Conservation (phyloP, 2,888 invertebrate species). For the Papilio protenor region DNA sequence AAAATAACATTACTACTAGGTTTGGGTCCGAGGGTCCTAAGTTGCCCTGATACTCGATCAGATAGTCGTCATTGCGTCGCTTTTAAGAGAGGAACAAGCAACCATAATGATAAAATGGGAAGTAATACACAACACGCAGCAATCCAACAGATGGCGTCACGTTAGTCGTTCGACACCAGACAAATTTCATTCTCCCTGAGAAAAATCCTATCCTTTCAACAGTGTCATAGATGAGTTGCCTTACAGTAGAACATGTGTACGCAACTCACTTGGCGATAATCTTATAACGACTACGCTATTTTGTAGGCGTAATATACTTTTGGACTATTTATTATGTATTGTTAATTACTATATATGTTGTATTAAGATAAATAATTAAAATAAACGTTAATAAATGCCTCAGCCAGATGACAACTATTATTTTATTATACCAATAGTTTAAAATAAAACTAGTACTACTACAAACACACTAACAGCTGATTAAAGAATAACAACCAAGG, state of each 20-base stretch:
- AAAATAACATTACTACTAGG: slow-evolving; percentile 30
- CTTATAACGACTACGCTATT: slow-evolving; percentile 84
- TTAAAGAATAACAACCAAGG: neutral
- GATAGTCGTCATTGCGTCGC: slow-evolving; percentile 47
- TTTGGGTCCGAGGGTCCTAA: slow-evolving; percentile 18
- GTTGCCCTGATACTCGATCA: slow-evolving; percentile 38
- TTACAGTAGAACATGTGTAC: slow-evolving; percentile 69
- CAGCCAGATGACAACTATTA: slow-evolving; percentile 77
- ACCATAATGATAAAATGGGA: slow-evolving; percentile 46
- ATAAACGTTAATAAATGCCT: slow-evolving; percentile 86
- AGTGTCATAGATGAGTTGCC: slow-evolving; percentile 76
- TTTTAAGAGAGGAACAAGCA: slow-evolving; percentile 59
- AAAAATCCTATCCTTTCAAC: slow-evolving; percentile 71
- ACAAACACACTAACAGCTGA: neutral
- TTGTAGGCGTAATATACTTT: slow-evolving; percentile 85
- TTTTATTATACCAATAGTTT: slow-evolving; percentile 56
- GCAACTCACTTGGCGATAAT: slow-evolving; percentile 83
- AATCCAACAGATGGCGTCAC: neutral
- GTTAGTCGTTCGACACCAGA: slow-evolving; percentile 42
- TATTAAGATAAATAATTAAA: slow-evolving; percentile 83
- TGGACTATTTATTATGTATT: slow-evolving; percentile 85
- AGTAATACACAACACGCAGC: neutral
- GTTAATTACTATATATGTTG: slow-evolving; percentile 85
- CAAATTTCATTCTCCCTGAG: slow-evolving; percentile 63
- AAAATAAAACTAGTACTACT: neutral